phyloP scores from a whole-genome alignment of 1,140 invertebrate species.

The Steinernema feltiae region DNA sequence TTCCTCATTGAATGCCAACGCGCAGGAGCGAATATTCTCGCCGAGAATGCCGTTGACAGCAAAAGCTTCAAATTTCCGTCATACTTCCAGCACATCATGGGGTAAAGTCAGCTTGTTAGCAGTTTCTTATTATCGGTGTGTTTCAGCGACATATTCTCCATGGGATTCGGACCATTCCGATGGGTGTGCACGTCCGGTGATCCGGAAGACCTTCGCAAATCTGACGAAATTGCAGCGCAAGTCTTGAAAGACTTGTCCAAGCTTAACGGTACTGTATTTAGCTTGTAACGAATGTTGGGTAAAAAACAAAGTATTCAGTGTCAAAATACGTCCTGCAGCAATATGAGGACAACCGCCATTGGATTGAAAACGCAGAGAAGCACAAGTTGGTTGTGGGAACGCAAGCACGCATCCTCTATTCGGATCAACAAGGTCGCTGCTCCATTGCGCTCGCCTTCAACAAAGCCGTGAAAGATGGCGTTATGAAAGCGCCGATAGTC shows the following conservation, averaged over 20 bases:
- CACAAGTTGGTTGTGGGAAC: constrained; percentile 64
- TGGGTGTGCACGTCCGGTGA: constrained; percentile 68
- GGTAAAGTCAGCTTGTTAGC: constrained; percentile 55
- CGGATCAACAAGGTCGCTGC: constrained; percentile 64
- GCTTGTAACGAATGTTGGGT: background rate
- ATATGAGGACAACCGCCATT: constrained; percentile 66
- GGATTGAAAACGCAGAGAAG: constrained; percentile 65
- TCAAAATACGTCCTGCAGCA: constrained; percentile 61
- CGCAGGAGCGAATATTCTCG: constrained; percentile 61
- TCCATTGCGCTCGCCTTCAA: constrained; percentile 67
- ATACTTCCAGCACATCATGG: constrained; percentile 71
- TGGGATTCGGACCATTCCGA: constrained; percentile 71
- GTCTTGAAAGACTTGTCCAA: constrained; percentile 62
- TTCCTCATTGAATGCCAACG: constrained; percentile 67
- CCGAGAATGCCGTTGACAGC: constrained; percentile 56
- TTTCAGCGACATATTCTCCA: constrained; percentile 67
- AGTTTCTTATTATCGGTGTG: too few species aligned
- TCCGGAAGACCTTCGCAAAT: constrained; percentile 62
- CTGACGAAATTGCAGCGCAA: constrained; percentile 64
- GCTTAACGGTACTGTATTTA: constrained; percentile 50
- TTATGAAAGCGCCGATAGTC: constrained; percentile 65
- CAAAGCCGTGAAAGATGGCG: constrained; percentile 61
- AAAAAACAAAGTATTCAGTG: constrained; percentile 46
- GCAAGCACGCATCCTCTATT: constrained; percentile 67
- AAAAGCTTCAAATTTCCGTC: constrained; percentile 66